These are phyloP conservation scores for Scrobipalpa costella DNA, from an alignment of 2,888 invertebrate species.

Conservation along the genomic window DNA sequence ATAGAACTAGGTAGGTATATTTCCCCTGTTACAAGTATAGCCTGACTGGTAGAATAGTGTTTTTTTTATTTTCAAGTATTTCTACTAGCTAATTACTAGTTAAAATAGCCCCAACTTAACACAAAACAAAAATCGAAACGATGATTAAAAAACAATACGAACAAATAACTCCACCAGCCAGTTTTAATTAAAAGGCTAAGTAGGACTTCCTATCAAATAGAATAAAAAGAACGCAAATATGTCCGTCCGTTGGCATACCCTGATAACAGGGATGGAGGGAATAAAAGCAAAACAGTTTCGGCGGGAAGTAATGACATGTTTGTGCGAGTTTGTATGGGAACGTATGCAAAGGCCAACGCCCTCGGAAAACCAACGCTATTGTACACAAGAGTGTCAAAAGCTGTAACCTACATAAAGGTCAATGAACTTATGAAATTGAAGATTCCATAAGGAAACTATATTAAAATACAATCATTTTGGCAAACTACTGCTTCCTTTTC, in stretches of 20 bases:
- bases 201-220: conserved; percentile 47
- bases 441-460: background rate
- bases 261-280: conserved; percentile 61
- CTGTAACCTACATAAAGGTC: background rate
- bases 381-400: conserved; percentile 24
- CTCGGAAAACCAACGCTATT: conserved; percentile 53
- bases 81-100: too few species aligned
- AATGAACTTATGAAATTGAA: background rate
- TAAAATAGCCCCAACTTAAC: background rate
- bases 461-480: too few species aligned
- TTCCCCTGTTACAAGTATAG: too few species aligned
- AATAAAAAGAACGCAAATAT: conserved; percentile 48
- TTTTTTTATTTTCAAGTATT: too few species aligned
- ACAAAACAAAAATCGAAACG: background rate
- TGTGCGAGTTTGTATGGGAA: conserved; percentile 48
- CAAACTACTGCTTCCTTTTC: too few species aligned
- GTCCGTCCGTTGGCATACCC: conserved; percentile 54
- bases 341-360: conserved; percentile 63
- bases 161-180: background rate
- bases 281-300: conserved; percentile 60
- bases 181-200: conserved; percentile 43
- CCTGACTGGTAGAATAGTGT: too few species aligned
- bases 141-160: conserved; percentile 1
- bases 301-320: conserved; percentile 63
- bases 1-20: too few species aligned